These are phyloP conservation scores for Tetheella fluctuosa DNA, from an alignment of 2,888 invertebrate genomes.

Conservation along the genomic window DNA sequence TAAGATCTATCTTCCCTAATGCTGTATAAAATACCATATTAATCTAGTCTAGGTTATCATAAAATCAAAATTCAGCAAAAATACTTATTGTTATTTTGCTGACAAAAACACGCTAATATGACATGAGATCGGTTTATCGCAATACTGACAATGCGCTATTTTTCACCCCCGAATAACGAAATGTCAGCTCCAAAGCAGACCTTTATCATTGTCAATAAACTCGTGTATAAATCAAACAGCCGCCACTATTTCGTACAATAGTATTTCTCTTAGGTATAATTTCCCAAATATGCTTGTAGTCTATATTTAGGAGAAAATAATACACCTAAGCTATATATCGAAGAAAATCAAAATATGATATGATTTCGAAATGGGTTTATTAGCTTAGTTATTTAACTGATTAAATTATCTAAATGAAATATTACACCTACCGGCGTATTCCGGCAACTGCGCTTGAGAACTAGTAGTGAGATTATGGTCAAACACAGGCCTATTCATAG, in stretches of 20 bases:
- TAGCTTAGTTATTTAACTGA: too few relatives aligned
- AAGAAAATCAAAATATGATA: too few relatives aligned
- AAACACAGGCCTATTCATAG: too few relatives aligned
- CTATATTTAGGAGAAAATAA: neutral
- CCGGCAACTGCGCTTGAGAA: too few relatives aligned
- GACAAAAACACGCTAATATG: constrained; percentile 54
- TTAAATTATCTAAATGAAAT: too few relatives aligned
- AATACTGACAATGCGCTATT: constrained; percentile 53
- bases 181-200: constrained; percentile 71
- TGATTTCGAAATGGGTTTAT: too few relatives aligned
- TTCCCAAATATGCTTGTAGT: neutral
- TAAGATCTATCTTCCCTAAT: too few relatives aligned
- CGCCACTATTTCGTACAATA: constrained; percentile 30
- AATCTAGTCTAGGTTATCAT: neutral
- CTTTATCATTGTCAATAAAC: constrained; percentile 78
- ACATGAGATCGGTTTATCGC: constrained; percentile 45
- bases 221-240: constrained; percentile 66
- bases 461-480: too few relatives aligned
- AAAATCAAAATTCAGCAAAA: constrained; percentile 1
- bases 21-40: neutral
- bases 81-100: constrained; percentile 18
- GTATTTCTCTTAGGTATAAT: constrained; percentile 17
- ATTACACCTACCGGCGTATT: too few relatives aligned
- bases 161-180: constrained; percentile 71
- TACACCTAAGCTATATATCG: neutral